Conservation (phyloP, 2,888 invertebrate genomes). For the Caenorhabditis virilis region DNA sequence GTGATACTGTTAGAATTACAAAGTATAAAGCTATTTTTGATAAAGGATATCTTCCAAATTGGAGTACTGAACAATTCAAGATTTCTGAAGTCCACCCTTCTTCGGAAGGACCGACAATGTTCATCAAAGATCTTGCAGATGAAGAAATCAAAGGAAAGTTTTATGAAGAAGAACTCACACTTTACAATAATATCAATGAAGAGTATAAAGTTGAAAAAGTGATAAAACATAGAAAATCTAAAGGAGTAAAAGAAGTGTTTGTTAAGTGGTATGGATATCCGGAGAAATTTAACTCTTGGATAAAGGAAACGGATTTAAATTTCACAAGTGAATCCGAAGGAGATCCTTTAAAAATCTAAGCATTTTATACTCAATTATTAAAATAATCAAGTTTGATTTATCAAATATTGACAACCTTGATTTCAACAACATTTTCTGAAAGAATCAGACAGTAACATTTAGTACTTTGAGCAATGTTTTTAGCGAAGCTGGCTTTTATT, state of each 20-base stretch:
- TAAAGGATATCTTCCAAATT: conserved; percentile 40
- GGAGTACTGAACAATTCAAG: conserved; percentile 33
- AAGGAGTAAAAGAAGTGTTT: conserved; percentile 19
- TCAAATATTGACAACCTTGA: conserved; percentile 37
- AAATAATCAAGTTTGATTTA: neutral
- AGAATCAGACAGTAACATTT: conserved; percentile 45
- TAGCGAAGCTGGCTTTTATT: conserved; percentile 46
- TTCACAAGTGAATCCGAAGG: too few species aligned
- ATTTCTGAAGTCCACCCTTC: conserved; percentile 20
- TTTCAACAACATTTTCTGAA: conserved; percentile 41
- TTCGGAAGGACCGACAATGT: conserved; percentile 2
- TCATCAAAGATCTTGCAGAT: conserved; percentile 28
- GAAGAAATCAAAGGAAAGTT: conserved; percentile 41
- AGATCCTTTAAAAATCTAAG: too few species aligned
- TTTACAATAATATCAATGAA: conserved; percentile 30
- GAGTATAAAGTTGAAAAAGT: conserved; percentile 35
- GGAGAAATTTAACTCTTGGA: conserved; percentile 39
- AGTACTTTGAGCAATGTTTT: conserved; percentile 41
- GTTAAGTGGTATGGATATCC: conserved; percentile 41
- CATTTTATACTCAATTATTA: too few species aligned
- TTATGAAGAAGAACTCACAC: conserved; percentile 37
- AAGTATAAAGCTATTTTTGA: conserved; percentile 44
- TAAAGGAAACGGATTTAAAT: conserved; percentile 13
- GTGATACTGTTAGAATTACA: conserved; percentile 39
- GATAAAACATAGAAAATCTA: conserved; percentile 13